phyloP scores from a whole-genome alignment of 2,113 vertebrate species.

The Istiophorus platypterus region DNA sequence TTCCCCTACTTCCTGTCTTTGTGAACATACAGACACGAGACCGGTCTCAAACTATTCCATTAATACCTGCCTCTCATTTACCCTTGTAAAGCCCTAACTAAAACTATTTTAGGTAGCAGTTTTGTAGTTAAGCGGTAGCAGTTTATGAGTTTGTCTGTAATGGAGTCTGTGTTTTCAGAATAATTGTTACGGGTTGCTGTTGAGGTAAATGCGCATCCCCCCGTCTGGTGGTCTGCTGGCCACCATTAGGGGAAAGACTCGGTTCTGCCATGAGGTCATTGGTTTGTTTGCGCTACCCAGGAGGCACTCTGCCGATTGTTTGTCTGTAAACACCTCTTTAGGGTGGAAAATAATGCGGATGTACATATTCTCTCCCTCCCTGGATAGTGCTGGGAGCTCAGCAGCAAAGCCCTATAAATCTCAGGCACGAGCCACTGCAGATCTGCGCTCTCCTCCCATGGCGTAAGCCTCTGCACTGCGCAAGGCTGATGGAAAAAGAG shows the following conservation, averaged over 20 bases:
- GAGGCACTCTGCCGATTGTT: conserved; percentile 28
- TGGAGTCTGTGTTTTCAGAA: conserved; percentile 24
- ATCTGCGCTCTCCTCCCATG: conserved; percentile 56
- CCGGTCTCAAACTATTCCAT: not conserved
- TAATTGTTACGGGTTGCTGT: conserved; percentile 24
- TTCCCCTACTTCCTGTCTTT: not conserved
- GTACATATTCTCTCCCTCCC: conserved; percentile 20
- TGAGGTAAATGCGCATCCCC: conserved; percentile 25
- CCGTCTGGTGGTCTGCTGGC: conserved; percentile 33
- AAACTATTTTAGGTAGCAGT: not conserved
- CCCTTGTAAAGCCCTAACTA: not conserved
- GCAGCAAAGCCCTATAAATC: conserved; percentile 70
- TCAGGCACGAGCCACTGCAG: conserved; percentile 76
- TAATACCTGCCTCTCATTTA: not conserved
- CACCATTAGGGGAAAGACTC: conserved; percentile 18
- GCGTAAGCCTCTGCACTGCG: conserved; percentile 73
- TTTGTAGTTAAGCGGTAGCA: not conserved
- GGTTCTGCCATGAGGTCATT: conserved; percentile 41
- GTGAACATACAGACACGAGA: not conserved
- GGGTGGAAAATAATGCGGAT: conserved; percentile 39
- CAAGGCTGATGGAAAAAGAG: conserved; percentile 57
- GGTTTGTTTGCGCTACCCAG: conserved; percentile 6
- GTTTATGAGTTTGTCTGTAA: not conserved
- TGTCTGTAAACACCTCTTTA: conserved; percentile 38
- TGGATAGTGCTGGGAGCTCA: conserved; percentile 49